Evolutionary conservation across 2,797 vertebrate species (phyloP), one percentile per base, ranked within the genome.

Genomic region (Triplophysa yarkandensis): DNA sequence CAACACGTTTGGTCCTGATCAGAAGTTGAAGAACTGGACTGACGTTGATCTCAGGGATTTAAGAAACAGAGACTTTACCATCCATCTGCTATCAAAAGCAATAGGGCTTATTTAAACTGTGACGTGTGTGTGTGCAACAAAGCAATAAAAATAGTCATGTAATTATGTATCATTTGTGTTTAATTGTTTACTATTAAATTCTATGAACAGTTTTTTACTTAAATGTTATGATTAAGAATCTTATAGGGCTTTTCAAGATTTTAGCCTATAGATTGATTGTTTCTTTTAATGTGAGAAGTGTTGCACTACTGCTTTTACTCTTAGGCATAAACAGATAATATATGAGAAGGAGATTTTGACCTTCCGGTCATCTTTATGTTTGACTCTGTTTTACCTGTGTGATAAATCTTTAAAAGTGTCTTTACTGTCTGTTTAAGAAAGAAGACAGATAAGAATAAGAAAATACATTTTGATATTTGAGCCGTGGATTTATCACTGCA

Each of bases 21-120:
- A 13, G 34, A 48, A 44, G 39, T 13, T 32, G 25, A 16, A 43
- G 25, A 68, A 54, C 46, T 27, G 36, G 63, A 39, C 55, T 41
- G 14, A n/a, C 67, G 61, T 52, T 28, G 72, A 61, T 73, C 76
- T 77, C 69, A 72, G 76, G 76, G 69, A 71, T 52, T 52, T 23
- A 30, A 28, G 30, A 23, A 61, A 66, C 32, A 13, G 25, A 21
- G 17, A 43, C 41, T 16, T 16, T 46, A 55, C 46, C 46, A 48
- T 44, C 25, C 34, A 10, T 14, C 58, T 36, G 48, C 43, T 57
- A 57, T 23, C 66, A 68, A 39, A 32, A 30, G 21, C 52, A 43
- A 1, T 10, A 17, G 54, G 27, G 7, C 16, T 30, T 30, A 17
- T 30, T 32, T 30, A 17, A 17, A 7, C 6, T 23, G 7, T 55